Conservation (phyloP, 2,113 vertebrate genomes). For the Microtus richardsoni region DNA sequence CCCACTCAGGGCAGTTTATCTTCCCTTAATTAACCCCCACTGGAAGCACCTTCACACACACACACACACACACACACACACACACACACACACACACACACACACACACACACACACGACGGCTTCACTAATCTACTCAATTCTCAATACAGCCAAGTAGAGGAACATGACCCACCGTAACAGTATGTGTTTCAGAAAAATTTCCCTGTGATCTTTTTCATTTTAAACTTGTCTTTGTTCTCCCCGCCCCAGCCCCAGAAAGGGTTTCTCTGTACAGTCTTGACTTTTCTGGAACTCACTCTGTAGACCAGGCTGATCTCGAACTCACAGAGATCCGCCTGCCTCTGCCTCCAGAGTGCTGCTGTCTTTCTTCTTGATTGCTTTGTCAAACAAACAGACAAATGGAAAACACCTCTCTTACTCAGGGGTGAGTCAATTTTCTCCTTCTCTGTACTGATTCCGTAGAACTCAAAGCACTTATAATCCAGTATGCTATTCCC, state of each 20-base stretch:
- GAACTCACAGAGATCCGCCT: too few species aligned
- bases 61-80: too few species aligned
- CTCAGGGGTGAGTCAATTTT: neutral
- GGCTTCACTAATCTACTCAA: too few species aligned
- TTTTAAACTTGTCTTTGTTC: slow-evolving; percentile 53
- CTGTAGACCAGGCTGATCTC: too few species aligned
- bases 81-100: neutral
- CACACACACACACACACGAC: neutral
- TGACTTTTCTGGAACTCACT: too few species aligned
- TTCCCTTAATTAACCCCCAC: neutral
- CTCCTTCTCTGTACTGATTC: slow-evolving; percentile 5
- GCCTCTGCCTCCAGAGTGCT: too few species aligned
- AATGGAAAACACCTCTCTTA: neutral
- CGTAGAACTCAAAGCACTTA: neutral
- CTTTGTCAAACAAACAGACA: neutral
- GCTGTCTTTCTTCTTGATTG: slow-evolving; percentile 47
- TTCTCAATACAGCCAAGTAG: neutral
- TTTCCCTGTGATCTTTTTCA: neutral
- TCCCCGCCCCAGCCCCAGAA: too few species aligned
- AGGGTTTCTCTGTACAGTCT: too few species aligned
- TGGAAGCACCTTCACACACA: neutral
- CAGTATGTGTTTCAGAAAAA: neutral
- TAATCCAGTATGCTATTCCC: neutral
- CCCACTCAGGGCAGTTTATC: neutral
- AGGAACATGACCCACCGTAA: neutral